Base-by-base conservation (phyloP, 2,888 invertebrate genomes). In the Neelides folsomi region DNA sequence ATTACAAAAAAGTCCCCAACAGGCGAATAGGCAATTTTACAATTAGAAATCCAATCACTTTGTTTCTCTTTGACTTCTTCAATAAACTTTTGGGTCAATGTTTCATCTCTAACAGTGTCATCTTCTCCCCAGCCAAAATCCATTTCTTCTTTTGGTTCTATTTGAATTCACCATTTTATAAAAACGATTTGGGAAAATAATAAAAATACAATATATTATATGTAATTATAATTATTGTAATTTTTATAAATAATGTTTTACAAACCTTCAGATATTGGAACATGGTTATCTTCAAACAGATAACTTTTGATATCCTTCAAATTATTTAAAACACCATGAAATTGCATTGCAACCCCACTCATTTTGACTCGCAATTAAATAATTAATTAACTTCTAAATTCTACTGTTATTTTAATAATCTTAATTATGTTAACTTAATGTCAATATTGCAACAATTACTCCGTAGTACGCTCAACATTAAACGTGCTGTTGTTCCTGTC, bases 1-100 rank as follows among this genome's bases (percentile, higher is more conserved):
- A 86, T 67, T 1, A 77, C 81, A 58, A 86, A 72, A 20, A 83
- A 67, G 67, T 86, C 86, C 41, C 79, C 80, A 40, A 79, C 76
- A 2, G 86, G 83, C 10, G 83, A 82, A n/a, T 81, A 68, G 1
- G 84, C 79, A 57, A 82, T 69, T 53, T 77, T 71, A 59, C 82
- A 77, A 13, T 78, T 75, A 66, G 82, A 80, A 12, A 86, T 69
- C 79, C 86, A 86, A 80, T 40, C 35, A 12, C 40, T 27, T 13
- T 18, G 16, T 45, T 41, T 37, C 9, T 20, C 27, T 46, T 34
- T 16, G 35, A 35, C 39, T 19, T 47, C 20, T 36, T 54, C 15
- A 34, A n/a, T 6, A 37, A 38, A 43, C 7, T 49, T 44, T 6
- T 53, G 49, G 8, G 44, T 38, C 53, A 49, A 51, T 18, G 40